These are phyloP conservation scores for Morone chrysops DNA, from an alignment of 2,113 vertebrate genomes.

Conservation along the genomic window DNA sequence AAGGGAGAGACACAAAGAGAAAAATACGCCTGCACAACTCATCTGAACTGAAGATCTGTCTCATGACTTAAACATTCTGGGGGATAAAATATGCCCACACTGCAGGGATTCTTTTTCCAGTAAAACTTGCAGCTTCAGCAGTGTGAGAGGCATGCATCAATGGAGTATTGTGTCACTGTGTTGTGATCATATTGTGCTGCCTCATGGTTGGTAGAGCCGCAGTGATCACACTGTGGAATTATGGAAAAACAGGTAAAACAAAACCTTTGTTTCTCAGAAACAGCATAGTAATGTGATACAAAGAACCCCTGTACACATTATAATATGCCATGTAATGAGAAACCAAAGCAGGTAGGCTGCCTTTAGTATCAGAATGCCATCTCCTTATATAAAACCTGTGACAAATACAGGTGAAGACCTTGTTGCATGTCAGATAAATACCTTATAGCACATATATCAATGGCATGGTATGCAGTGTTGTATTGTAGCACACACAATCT, in stretches of 20 bases:
- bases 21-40: slow-evolving; percentile 54
- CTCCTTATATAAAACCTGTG: background rate
- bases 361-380: background rate
- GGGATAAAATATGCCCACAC: slow-evolving; percentile 75
- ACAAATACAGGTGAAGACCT: background rate
- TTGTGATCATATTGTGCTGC: slow-evolving; percentile 67
- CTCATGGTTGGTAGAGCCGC: slow-evolving; percentile 44
- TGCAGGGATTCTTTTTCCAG: slow-evolving; percentile 69
- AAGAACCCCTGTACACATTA: background rate
- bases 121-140: slow-evolving; percentile 80
- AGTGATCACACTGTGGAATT: slow-evolving; percentile 28
- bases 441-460: too few relatives aligned
- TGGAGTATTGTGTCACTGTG: slow-evolving; percentile 73
- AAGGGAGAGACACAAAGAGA: slow-evolving; percentile 34
- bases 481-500: background rate
- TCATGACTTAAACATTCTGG: slow-evolving; percentile 83
- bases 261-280: slow-evolving; percentile 26
- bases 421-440: too few relatives aligned
- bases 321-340: background rate
- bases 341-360: background rate
- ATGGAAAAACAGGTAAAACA: slow-evolving; percentile 37
- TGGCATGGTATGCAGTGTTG: too few relatives aligned
- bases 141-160: slow-evolving; percentile 71
- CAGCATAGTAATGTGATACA: background rate
- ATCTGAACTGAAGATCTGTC: slow-evolving; percentile 64